Base-by-base conservation (phyloP, 1,140 invertebrate genomes). In the Orchesella cincta region DNA sequence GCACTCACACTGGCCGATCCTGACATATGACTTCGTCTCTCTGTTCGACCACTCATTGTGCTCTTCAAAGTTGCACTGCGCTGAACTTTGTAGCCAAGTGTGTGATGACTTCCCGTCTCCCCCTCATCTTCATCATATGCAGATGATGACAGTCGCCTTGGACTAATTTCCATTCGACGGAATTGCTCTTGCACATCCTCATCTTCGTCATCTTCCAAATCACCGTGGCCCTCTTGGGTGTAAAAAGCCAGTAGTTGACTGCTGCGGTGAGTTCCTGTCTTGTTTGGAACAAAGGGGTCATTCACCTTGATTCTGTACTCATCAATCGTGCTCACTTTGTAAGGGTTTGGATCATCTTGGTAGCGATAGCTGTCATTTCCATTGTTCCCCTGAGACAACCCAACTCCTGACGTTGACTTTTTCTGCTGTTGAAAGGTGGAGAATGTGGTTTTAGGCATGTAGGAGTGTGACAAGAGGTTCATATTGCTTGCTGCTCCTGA, bases 321-420 rank as follows among this genome's bases (percentile, higher is more conserved):
- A 18, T 77, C 76, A 51, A 82, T 80, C 3, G 23, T 77, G 34
- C 81, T 82, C 75, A 82, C 78, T 77, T 78, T 80, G 78, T 82
- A 82, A 14, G 81, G 81, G 62, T 82, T 82, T 23, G 81, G 81
- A 36, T 82, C 81, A 73, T 82, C 81, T 57, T 72, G 36, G 52
- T 81, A 80, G 14, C 76, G 72, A 3, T 76, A 46, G 3, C 78
- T 77, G 1, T 29, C 70, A 29, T 57, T 54, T 34, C 70, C 51
- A 14, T 74, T 74, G 33, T 77, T 71, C 18, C 34, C 18, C 5
- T 20, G 5, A 23, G 8, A 12, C 26, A 3, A 12, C 12, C 54
- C 26, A 57, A 12, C 54, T 14, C 54, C 54, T n/a, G 39, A 3
- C 2, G 23, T 46, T 39, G 71, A 34, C 23, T 33, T 51, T 36